Evolutionary conservation across 2,888 invertebrate species (phyloP).

Genomic region (Hetaerina titia): DNA sequence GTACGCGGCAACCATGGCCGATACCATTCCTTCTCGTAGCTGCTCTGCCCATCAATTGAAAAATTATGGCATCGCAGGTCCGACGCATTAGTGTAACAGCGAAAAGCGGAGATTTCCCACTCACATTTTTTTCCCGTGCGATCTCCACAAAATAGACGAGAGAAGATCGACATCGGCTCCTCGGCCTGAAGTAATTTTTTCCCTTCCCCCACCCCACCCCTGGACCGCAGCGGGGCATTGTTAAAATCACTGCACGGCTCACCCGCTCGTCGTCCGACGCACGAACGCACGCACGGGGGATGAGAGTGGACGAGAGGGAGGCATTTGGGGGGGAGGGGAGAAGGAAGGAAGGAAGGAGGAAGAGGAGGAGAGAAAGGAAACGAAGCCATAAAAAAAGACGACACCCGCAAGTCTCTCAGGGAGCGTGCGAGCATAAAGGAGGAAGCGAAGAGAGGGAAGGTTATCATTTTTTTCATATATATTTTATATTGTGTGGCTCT

Average conservation of each 20-base stretch:
- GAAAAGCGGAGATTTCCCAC: neutral
- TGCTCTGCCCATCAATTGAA: too few species aligned
- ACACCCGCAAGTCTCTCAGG: constrained; percentile 9
- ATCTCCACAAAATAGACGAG: neutral
- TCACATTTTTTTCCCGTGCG: neutral
- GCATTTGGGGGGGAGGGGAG: neutral
- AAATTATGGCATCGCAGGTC: neutral
- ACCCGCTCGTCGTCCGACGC: neutral
- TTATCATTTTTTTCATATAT: neutral
- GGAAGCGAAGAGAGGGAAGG: neutral
- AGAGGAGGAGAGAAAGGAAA: neutral
- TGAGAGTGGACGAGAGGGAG: neutral
- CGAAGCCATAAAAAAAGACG: neutral
- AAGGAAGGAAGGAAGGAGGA: neutral
- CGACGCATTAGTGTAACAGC: neutral
- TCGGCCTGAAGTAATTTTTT: neutral
- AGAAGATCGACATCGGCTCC: neutral
- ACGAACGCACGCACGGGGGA: neutral
- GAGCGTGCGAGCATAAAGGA: neutral
- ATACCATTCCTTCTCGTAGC: too few species aligned
- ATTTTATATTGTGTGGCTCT: neutral
- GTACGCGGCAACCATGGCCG: too few species aligned
- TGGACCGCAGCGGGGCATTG: neutral
- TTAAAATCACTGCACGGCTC: neutral
- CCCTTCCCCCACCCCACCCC: neutral